Evolutionary conservation across 2,113 vertebrate species (phyloP).

Genomic region (Dipodomys stephensi): DNA sequence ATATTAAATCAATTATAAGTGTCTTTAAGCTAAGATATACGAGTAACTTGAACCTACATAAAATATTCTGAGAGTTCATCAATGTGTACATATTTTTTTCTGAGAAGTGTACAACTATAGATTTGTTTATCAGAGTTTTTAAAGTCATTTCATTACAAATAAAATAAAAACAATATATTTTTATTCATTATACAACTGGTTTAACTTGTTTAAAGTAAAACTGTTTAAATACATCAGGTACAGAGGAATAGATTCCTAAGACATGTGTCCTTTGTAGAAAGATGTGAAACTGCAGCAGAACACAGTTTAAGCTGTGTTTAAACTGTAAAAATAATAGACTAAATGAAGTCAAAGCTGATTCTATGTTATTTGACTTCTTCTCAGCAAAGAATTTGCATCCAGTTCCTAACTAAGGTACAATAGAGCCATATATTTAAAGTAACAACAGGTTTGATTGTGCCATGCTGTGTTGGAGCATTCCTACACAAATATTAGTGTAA

Average conservation of each 20-base stretch:
- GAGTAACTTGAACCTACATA: neutral
- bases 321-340: slow-evolving; percentile 68
- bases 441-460: slow-evolving; percentile 48
- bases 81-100: neutral
- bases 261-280: slow-evolving; percentile 2
- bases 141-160: neutral
- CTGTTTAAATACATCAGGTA: slow-evolving; percentile 32
- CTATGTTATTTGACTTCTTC: slow-evolving; percentile 57
- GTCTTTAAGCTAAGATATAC: neutral
- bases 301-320: slow-evolving; percentile 65
- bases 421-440: slow-evolving; percentile 41
- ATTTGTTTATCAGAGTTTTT: neutral
- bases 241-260: slow-evolving; percentile 14
- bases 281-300: slow-evolving; percentile 1
- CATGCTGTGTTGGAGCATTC: slow-evolving; percentile 47
- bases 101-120: neutral
- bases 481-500: neutral
- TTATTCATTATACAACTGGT: neutral
- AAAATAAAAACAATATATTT: neutral
- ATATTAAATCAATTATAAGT: neutral
- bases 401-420: slow-evolving; percentile 16
- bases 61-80: neutral
- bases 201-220: too few species aligned
- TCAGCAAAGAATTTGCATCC: slow-evolving; percentile 56
- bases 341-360: slow-evolving; percentile 58